Conservation (phyloP, 2,113 vertebrate species). For the Percina caprodes region DNA sequence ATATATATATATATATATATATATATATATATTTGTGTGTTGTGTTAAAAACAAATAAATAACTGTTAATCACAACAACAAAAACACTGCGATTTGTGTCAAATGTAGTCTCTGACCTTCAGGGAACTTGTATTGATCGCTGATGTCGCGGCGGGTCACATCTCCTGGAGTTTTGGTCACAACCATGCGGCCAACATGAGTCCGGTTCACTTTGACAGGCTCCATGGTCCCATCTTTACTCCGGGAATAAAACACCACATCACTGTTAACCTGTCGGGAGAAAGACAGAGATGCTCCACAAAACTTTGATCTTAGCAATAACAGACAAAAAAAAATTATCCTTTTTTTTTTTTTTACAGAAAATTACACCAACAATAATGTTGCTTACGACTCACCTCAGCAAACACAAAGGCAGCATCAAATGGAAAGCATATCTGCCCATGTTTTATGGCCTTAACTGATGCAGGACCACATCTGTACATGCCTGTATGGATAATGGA, state of each 20-base stretch:
- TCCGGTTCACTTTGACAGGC: conserved; percentile 83
- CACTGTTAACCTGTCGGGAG: conserved; percentile 92
- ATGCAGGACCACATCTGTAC: conserved; percentile 96
- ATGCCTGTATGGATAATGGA: conserved; percentile 84
- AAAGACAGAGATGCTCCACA: background rate
- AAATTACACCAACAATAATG: background rate
- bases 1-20: too few relatives aligned
- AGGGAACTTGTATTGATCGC: conserved; percentile 91
- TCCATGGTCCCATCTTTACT: conserved; percentile 86
- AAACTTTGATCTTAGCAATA: background rate
- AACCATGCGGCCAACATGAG: conserved; percentile 88
- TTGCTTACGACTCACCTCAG: conserved; percentile 85
- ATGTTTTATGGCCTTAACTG: conserved; percentile 94
- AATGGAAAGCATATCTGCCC: conserved; percentile 93
- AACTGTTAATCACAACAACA: too few relatives aligned
- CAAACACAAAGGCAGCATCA: conserved; percentile 93
- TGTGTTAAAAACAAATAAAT: too few relatives aligned
- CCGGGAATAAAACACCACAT: conserved; percentile 89
- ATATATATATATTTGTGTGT: too few relatives aligned
- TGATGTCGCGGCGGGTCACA: conserved; percentile 87
- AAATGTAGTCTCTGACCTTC: conserved; percentile 85
- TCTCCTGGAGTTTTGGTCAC: conserved; percentile 89
- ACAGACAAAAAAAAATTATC: background rate
- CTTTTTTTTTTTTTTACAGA: too few relatives aligned
- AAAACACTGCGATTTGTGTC: background rate